Evolutionary conservation across 2,888 invertebrate genomes (phyloP), one percentile per base, ranked within the genome.

Genomic region (Parnassius mnemosyne): DNA sequence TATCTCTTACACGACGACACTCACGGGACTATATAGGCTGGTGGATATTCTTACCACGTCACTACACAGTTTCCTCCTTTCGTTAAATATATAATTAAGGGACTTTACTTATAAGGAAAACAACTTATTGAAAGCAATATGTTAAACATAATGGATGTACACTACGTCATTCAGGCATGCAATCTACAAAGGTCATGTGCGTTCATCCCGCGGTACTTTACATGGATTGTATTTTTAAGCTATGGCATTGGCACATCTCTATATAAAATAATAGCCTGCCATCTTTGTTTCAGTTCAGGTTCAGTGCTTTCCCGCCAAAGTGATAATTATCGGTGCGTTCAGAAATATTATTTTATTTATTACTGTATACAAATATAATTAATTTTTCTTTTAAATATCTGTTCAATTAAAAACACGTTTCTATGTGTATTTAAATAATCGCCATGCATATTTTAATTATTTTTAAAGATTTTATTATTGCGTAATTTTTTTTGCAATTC

Each of bases 161-260:
- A 34, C 34, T 34, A 34, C 13, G 13, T 49, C 9, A 49, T 49
- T 9, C 13, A 49, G 10, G 49, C 49, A 49, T n/a, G 49, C 49
- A 9, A 13, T 49, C 49, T 49, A 49, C 49, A 49, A 13, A 49
- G 49, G 49, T 49, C 49, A 49, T 49, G 49, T 13, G 49, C 49
- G 49, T 49, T 49, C 49, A 49, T 49, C 49, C 49, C n/a, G 49
- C 49, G 49, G 49, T 49, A 49, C 49, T 49, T 49, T 12, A 49
- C 49, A 49, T 12, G 12, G 46, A 46, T 13, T 49, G 13, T 49
- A 49, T 49, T 49, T 49, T 13, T 9, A 49, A 10, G 13, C 11
- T 43, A 43, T 43, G 43, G 43, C 43, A 34, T 34, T 34, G 34
- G 34, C 34, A 34, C 34, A 34, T 34, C 34, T 34, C 34, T 34